Conservation (phyloP, 2,888 invertebrate species). For the Molorchus minor region DNA sequence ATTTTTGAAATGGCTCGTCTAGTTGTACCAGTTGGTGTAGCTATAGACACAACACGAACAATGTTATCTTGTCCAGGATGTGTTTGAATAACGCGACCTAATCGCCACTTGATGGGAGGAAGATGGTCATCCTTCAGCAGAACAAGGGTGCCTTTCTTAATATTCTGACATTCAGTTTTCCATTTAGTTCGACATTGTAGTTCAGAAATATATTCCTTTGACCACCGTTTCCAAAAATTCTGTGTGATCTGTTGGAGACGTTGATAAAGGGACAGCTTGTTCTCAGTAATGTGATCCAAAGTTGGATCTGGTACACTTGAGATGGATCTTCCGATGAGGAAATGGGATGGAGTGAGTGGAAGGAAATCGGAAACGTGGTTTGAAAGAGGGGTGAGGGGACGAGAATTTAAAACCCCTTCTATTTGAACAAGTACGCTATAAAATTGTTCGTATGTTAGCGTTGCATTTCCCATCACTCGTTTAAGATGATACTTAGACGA, state of each 20-base stretch:
- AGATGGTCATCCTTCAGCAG: conserved; percentile 15
- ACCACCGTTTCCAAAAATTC: conserved; percentile 39
- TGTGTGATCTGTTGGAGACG: conserved; percentile 28
- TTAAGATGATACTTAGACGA: conserved; percentile 30
- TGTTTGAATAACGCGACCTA: conserved; percentile 3
- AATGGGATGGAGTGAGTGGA: conserved; percentile 34
- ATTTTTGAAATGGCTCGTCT: conserved; percentile 14
- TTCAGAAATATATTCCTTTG: conserved; percentile 34
- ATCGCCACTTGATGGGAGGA: conserved; percentile 8
- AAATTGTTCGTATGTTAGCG: conserved; percentile 31
- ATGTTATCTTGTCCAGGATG: conserved; percentile 9
- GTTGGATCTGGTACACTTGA: conserved; percentile 33
- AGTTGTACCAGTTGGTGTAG: neutral
- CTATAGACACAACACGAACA: conserved; percentile 6
- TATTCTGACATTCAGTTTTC: conserved; percentile 14
- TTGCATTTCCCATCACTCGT: conserved; percentile 23
- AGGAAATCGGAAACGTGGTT: conserved; percentile 32
- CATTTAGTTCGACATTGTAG: conserved; percentile 37
- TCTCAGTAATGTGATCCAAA: conserved; percentile 13
- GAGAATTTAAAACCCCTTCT: conserved; percentile 35
- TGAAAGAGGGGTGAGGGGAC: conserved; percentile 34
- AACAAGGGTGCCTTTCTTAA: neutral
- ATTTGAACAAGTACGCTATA: conserved; percentile 32
- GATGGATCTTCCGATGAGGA: too few species aligned
- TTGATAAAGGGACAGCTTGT: conserved; percentile 28